Base-by-base conservation (phyloP, 1,140 invertebrate species). In the Phocides pigmalion region DNA sequence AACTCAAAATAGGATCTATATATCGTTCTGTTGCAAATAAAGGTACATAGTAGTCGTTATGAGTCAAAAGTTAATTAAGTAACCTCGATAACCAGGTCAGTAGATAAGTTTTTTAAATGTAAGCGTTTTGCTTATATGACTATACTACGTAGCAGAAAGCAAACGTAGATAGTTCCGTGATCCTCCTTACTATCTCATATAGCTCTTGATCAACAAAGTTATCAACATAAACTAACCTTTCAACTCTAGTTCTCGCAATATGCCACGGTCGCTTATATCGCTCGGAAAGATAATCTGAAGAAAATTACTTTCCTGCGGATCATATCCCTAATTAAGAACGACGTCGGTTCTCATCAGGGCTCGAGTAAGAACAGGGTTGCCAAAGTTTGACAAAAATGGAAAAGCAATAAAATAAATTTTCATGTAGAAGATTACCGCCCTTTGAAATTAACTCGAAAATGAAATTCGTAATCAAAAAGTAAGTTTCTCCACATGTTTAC, bases 261-360 rank as follows among this genome's bases (percentile, higher is more conserved):
- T 56, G 32, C 50, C 49, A 44, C 35, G 50, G 47, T 50, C 62
- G 64, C 68, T 64, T 67, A 78, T 69, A 74, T 76, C 68, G 70
- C 75, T 72, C 62, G 58, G 66, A 66, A 66, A 79, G 78, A 84
- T 87, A 75, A 82, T 81, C 74, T 70, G 54, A 64, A 67, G 76
- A 64, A 83, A 89, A 86, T 87, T 87, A 85, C 82, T 82, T 87
- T 81, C 79, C 79, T 80, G 78, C 68, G 76, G 79, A 81, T 85
- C 76, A 87, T 83, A 84, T 82, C 71, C 79, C 72, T 88, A 88
- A 88, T 88, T 88, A 88, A 80, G 76, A 72, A 70, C 65, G 68
- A 75, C 61, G 64, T 56, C 71, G 63, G 76, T 76, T 51, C 73
- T 79, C 72, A 70, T 77, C 75, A 73, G 49, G 54, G 56, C 69